phyloP scores from a whole-genome alignment of 2,113 vertebrate species.

The Amphilophus citrinellus region DNA sequence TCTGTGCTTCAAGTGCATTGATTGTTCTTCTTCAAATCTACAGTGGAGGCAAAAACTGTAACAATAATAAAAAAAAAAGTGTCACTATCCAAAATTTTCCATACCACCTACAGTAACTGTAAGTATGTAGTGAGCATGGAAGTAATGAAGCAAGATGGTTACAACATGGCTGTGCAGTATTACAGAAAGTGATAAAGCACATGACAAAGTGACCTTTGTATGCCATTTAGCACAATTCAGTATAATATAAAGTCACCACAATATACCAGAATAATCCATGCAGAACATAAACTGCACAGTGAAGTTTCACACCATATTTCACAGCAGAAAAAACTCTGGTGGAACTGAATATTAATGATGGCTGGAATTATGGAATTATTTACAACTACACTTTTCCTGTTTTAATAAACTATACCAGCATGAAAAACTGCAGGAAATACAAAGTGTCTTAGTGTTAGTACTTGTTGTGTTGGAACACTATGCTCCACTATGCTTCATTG shows the following conservation, averaged over 20 bases:
- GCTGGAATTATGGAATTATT: slow-evolving; percentile 4
- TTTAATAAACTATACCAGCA: neutral
- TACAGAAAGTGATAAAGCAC: neutral
- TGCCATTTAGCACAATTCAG: neutral
- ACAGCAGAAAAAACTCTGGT: neutral
- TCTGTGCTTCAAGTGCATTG: too few relatives aligned
- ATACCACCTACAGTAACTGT: too few relatives aligned
- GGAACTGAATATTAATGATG: neutral
- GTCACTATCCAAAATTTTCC: too few relatives aligned
- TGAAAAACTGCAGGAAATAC: neutral
- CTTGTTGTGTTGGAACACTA: neutral
- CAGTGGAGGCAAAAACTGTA: too few relatives aligned
- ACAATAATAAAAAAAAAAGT: too few relatives aligned
- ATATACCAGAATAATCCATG: neutral
- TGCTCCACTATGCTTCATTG: neutral
- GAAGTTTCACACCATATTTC: neutral
- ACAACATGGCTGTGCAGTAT: too few relatives aligned
- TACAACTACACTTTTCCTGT: neutral
- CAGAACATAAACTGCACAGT: neutral
- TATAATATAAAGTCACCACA: neutral
- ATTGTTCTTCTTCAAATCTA: too few relatives aligned
- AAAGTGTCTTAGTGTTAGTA: neutral
- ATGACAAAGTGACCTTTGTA: neutral
- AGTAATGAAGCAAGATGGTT: too few relatives aligned
- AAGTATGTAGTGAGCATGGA: too few relatives aligned